A percentile compares a stretch with the other conserved stretches of the same genome.
phyloP scores from a whole-genome alignment of 2,888 invertebrate species.

The Trissolcus japonicus region DNA sequence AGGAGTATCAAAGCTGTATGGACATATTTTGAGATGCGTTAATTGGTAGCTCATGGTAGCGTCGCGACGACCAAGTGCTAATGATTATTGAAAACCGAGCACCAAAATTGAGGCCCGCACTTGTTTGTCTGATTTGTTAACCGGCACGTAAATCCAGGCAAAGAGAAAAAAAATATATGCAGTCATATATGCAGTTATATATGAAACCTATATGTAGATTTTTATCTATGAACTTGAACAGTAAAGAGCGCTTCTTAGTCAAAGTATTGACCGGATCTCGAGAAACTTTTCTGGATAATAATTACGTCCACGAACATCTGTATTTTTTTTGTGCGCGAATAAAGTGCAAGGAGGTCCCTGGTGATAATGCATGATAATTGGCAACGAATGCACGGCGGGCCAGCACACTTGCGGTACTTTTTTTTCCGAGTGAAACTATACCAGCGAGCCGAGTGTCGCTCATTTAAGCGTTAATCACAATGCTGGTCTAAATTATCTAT shows the following conservation, averaged over 20 bases:
- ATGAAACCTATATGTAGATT: conserved; percentile 13
- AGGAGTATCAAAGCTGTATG: conserved; percentile 21
- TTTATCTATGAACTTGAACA: not conserved
- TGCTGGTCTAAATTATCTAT: conserved; percentile 40
- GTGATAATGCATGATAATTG: conserved; percentile 73
- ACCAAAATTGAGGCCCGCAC: conserved; percentile 71
- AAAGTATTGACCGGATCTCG: conserved; percentile 51
- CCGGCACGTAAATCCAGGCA: conserved; percentile 61
- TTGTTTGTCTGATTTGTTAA: conserved; percentile 71
- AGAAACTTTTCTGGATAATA: conserved; percentile 42
- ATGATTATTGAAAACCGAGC: conserved; percentile 73
- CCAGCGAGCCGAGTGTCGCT: conserved; percentile 28
- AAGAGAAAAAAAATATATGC: too few relatives aligned
- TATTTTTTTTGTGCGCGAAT: conserved; percentile 56
- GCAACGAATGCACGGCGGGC: conserved; percentile 61
- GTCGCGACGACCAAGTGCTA: conserved; percentile 68
- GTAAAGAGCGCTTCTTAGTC: too few relatives aligned
- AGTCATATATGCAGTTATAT: too few relatives aligned
- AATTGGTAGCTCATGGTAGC: conserved; percentile 67
- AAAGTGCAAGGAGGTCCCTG: conserved; percentile 62
- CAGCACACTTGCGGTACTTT: conserved; percentile 48
- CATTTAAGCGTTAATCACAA: conserved; percentile 40
- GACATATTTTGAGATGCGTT: conserved; percentile 61
- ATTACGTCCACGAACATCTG: conserved; percentile 44
- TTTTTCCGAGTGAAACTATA: conserved; percentile 45